These are phyloP conservation scores for Coreoperca whiteheadi DNA, from an alignment of 2,113 vertebrate species.

Conservation along the genomic window DNA sequence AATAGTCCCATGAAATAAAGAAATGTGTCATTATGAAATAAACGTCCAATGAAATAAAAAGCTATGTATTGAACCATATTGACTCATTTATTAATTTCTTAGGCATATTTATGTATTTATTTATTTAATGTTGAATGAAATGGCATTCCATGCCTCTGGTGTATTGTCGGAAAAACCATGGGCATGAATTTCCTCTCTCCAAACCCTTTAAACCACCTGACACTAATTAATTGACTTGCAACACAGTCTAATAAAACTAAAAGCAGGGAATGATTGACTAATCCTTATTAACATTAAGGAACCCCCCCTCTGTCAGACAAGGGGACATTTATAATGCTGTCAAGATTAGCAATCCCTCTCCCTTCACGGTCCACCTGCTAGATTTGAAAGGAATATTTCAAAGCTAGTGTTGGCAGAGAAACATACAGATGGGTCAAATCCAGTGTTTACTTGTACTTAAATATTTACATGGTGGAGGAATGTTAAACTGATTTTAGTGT, in stretches of 20 bases:
- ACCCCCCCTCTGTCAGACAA: slow-evolving; percentile 62
- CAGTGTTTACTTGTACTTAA: slow-evolving; percentile 34
- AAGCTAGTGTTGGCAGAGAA: slow-evolving; percentile 20
- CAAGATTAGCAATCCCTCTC: slow-evolving; percentile 24
- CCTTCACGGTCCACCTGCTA: slow-evolving; percentile 23
- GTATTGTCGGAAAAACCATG: slow-evolving; percentile 21
- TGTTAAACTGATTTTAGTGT: slow-evolving; percentile 50
- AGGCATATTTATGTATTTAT: no score
- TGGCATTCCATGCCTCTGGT: no score
- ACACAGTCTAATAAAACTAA: slow-evolving; percentile 75
- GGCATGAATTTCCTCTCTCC: slow-evolving; percentile 18
- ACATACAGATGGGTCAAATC: neutral
- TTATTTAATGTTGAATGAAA: no score
- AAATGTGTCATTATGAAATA: no score
- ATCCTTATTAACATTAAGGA: slow-evolving; percentile 76
- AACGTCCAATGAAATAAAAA: no score
- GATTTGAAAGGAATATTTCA: slow-evolving; percentile 36
- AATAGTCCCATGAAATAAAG: no score
- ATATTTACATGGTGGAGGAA: slow-evolving; percentile 53
- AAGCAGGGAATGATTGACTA: slow-evolving; percentile 68
- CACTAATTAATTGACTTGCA: slow-evolving; percentile 69
- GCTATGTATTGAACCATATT: no score
- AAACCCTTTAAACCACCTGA: slow-evolving; percentile 59
- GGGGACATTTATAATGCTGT: slow-evolving; percentile 61
- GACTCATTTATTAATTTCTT: no score